These are phyloP conservation scores for Cerastoderma edule DNA, from an alignment of 2,888 invertebrate genomes.

Conservation along the genomic window DNA sequence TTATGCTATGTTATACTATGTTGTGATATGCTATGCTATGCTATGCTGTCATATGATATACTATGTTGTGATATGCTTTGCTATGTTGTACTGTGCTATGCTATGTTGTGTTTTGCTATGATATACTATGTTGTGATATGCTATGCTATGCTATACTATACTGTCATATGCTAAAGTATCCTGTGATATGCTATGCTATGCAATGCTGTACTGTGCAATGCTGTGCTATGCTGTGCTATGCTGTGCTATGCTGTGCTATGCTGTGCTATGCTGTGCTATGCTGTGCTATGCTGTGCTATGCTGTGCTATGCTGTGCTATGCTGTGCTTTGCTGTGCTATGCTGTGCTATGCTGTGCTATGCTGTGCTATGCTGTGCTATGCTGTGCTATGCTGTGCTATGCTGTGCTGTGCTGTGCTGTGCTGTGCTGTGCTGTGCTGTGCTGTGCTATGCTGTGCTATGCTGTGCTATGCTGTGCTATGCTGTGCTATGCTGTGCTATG, in stretches of 20 bases:
- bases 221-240: constrained; percentile 47
- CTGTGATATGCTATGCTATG: constrained; percentile 38
- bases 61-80: constrained; percentile 3
- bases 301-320: constrained; percentile 15
- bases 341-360: constrained; percentile 13
- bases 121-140: too few species aligned
- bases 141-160: too few species aligned
- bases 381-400: constrained; percentile 30
- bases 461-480: constrained; percentile 31
- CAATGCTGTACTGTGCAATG: constrained; percentile 30
- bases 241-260: constrained; percentile 29
- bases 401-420: constrained; percentile 29
- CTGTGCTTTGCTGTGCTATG: constrained; percentile 12
- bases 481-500: constrained; percentile 24
- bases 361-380: constrained; percentile 17
- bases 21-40: too few species aligned
- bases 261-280: constrained; percentile 24
- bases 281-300: constrained; percentile 18
- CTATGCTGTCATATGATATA: constrained; percentile 3
- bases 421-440: constrained; percentile 28
- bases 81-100: too few species aligned
- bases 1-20: neutral
- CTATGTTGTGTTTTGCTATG: too few species aligned
- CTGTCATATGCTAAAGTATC: constrained; percentile 41
- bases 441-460: constrained; percentile 26